These are phyloP conservation scores for Suricata suricatta DNA, from an alignment of 2,113 vertebrate genomes.

Conservation along the genomic window DNA sequence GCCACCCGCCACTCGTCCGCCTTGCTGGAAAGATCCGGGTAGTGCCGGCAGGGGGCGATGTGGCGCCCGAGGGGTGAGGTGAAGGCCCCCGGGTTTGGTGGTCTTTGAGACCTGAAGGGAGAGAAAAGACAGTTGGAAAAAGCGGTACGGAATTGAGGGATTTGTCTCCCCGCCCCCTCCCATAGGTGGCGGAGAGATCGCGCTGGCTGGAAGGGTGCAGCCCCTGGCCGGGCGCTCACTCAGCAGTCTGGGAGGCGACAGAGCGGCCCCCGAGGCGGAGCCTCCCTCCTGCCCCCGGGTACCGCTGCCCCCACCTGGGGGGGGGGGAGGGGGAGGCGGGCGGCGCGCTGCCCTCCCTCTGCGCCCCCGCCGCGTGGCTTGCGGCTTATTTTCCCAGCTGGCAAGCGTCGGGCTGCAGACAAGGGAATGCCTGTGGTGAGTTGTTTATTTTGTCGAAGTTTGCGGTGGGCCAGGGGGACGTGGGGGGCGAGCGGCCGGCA, in stretches of 20 bases:
- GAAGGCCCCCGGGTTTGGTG: neutral
- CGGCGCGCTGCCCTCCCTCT: constrained; percentile 26
- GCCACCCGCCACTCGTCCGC: neutral
- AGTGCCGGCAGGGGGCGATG: neutral
- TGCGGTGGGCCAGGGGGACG: constrained; percentile 37
- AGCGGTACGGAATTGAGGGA: neutral
- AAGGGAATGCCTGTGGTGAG: constrained; percentile 77
- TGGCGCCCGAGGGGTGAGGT: neutral
- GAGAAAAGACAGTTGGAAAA: neutral
- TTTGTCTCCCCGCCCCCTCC: constrained; percentile 11
- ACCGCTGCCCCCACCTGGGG: neutral
- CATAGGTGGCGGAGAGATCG: neutral
- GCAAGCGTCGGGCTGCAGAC: constrained; percentile 56
- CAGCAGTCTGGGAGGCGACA: rapidly evolving
- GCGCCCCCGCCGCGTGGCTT: constrained; percentile 70
- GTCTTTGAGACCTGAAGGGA: too few relatives aligned
- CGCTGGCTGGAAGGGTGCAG: neutral
- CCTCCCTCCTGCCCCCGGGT: neutral
- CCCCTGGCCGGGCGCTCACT: neutral
- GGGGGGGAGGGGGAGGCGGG: neutral
- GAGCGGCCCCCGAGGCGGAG: neutral
- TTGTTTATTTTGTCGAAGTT: constrained; percentile 61
- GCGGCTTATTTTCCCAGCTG: constrained; percentile 79
- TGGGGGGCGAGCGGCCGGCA: constrained; percentile 61
- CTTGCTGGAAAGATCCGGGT: neutral